Percentiles rank a stretch among this genome's conserved stretches.
phyloP scores from a whole-genome alignment of 2,113 vertebrate species.

The Oxyruncus cristatus region DNA sequence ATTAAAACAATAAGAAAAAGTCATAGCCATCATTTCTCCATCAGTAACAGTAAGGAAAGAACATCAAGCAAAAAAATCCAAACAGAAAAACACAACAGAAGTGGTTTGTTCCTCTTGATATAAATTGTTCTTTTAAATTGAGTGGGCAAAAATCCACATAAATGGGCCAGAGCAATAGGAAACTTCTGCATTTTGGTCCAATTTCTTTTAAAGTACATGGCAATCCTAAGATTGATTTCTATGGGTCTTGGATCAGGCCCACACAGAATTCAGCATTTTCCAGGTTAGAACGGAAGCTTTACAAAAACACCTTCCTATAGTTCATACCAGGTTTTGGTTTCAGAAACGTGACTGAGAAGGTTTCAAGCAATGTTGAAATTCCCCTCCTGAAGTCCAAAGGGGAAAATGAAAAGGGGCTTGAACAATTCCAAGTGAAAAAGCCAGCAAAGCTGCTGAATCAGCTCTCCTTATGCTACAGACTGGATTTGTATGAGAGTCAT shows the following conservation, averaged over 20 bases:
- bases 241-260: constrained; percentile 8
- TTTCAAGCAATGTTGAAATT: constrained; percentile 7
- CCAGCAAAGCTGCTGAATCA: constrained; percentile 11
- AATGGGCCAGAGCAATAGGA: neutral
- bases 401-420: neutral
- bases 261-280: neutral
- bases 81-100: neutral
- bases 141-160: constrained; percentile 1
- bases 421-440: constrained; percentile 10
- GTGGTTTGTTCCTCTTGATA: neutral
- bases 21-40: neutral
- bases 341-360: neutral
- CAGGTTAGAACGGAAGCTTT: constrained; percentile 32
- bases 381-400: neutral
- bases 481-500: neutral
- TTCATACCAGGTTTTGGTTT: neutral
- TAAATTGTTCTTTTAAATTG: neutral
- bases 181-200: neutral
- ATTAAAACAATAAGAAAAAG: neutral
- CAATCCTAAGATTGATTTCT: neutral
- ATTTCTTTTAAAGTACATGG: neutral
- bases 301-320: neutral
- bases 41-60: constrained; percentile 6
- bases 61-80: neutral
- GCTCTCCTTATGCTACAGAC: neutral